Percentiles rank a stretch among this genome's conserved stretches.
Conservation (phyloP, 2,113 vertebrate genomes). For the Sorex araneus region DNA sequence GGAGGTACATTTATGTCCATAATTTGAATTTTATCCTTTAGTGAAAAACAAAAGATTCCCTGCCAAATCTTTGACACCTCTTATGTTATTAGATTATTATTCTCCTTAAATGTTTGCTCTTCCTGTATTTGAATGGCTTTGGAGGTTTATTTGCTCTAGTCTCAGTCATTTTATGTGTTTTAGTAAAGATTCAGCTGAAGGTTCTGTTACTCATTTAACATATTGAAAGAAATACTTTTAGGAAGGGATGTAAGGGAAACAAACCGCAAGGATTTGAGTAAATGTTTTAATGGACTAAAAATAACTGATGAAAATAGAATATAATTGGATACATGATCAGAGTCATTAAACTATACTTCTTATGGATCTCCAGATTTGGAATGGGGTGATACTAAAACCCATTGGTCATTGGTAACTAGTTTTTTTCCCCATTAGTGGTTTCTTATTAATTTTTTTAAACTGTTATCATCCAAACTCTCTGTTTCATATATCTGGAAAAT, state of each 20-base stretch:
- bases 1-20: not conserved
- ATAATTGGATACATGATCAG: constrained; percentile 47
- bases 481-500: constrained; percentile 28
- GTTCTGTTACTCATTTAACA: constrained; percentile 14
- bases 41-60: not conserved
- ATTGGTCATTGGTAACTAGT: not conserved
- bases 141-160: not conserved
- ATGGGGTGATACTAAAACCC: constrained; percentile 16
- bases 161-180: constrained; percentile 10
- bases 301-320: constrained; percentile 30
- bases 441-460: constrained; percentile 42
- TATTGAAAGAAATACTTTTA: constrained; percentile 44
- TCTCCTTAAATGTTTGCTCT: not conserved
- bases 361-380: not conserved
- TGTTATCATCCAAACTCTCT: not conserved
- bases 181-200: constrained; percentile 16
- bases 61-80: not conserved
- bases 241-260: not conserved
- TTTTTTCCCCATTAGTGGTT: not conserved
- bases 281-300: constrained; percentile 61
- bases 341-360: not conserved
- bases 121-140: not conserved
- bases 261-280: constrained; percentile 9
- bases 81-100: not conserved
- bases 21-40: not conserved